Evolutionary conservation across 2,113 vertebrate genomes (phyloP).

Genomic region (Arothron firmamentum): DNA sequence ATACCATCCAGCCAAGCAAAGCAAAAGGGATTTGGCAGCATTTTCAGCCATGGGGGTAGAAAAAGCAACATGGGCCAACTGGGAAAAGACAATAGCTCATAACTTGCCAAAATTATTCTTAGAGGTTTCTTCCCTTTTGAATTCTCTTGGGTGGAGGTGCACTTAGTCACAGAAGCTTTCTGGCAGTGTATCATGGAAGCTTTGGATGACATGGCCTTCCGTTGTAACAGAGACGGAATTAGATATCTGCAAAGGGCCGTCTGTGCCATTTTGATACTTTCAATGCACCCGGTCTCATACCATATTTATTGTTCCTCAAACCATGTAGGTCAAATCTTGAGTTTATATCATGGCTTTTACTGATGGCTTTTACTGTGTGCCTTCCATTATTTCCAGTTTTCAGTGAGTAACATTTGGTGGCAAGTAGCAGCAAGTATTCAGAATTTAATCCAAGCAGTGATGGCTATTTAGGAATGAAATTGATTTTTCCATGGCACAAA

Average conservation of each 20-base stretch:
- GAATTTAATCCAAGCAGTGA: too few relatives aligned
- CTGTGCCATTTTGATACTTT: conserved; percentile 6
- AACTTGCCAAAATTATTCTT: conserved; percentile 53
- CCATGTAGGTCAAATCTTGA: background rate
- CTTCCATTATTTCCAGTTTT: too few relatives aligned
- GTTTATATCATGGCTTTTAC: too few relatives aligned
- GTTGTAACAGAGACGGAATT: conserved; percentile 46
- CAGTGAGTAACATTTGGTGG: too few relatives aligned
- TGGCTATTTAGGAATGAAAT: too few relatives aligned
- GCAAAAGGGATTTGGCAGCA: conserved; percentile 44
- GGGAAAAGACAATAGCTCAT: conserved; percentile 60
- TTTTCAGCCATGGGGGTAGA: conserved; percentile 19
- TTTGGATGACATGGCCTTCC: conserved; percentile 41
- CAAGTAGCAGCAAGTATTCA: too few relatives aligned
- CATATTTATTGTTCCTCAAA: background rate
- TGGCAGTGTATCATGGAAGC: conserved; percentile 44
- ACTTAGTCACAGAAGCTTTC: conserved; percentile 50
- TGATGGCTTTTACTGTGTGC: too few relatives aligned
- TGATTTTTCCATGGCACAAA: too few relatives aligned
- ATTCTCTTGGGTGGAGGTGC: conserved; percentile 50
- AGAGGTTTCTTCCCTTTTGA: conserved; percentile 32
- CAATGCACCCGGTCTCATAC: conserved; percentile 10
- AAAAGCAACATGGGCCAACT: conserved; percentile 34
- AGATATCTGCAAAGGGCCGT: conserved; percentile 26
- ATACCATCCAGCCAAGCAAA: conserved; percentile 37